phyloP scores from a whole-genome alignment of 23 tunicate genomes.

The Ciona savignyi region DNA sequence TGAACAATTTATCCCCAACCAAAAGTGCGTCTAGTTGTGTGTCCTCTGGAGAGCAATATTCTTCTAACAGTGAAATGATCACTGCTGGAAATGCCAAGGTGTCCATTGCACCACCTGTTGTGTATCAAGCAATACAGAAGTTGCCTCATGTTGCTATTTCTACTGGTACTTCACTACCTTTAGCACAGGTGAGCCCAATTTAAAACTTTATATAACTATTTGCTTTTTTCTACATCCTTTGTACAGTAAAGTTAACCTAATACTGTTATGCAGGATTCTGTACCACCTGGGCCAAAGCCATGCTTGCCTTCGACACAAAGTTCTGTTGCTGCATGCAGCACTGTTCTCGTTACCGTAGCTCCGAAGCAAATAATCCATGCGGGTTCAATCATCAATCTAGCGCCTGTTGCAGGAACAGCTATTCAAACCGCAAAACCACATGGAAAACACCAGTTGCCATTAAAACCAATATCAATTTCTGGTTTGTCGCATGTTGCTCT shows the following conservation, averaged over 20 bases:
- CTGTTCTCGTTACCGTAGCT: conserved; percentile 7
- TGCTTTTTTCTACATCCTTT: not conserved
- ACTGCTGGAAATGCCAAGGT: not conserved
- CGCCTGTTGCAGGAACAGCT: conserved; percentile 4
- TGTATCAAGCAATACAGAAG: not conserved
- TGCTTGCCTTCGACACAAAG: not conserved
- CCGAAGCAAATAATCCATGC: conserved; percentile 22
- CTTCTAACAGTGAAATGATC: not conserved
- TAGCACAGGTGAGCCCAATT: not conserved
- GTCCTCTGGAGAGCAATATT: conserved; percentile 3
- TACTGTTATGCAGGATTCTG: not conserved
- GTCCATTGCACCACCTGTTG: conserved; percentile 2
- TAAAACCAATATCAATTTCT: conserved; percentile 15
- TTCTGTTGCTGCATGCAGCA: conserved; percentile 4
- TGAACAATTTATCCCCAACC: conserved; percentile 35
- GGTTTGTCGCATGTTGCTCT: conserved; percentile 32
- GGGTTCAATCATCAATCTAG: conserved; percentile 15
- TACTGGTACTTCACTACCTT: not conserved
- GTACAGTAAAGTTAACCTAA: not conserved
- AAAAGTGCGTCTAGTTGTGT: conserved; percentile 13
- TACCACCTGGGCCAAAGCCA: not conserved
- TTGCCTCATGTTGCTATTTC: not conserved
- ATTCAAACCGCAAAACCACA: conserved; percentile 16
- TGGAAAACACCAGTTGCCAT: conserved; percentile 55
- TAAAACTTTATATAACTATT: too few species aligned